Base-by-base conservation (phyloP, 2,113 vertebrate species). In the Neodon shergylaensis region DNA sequence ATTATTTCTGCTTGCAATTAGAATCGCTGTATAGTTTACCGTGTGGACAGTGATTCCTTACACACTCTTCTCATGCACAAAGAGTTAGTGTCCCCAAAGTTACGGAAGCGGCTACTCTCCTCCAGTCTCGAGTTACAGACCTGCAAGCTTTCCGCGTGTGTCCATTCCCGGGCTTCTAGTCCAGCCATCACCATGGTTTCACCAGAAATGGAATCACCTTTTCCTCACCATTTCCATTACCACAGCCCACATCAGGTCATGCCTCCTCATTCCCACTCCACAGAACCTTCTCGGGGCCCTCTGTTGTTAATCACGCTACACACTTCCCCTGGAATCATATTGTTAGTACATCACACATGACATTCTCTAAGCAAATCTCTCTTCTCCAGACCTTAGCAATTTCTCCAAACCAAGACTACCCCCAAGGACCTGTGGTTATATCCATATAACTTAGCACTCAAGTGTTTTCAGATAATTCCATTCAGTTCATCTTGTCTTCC, bases 401-500 rank as follows among this genome's bases (percentile, higher is more conserved):
- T 47, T 92, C 70, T 86, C 33, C 74, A 82, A 83, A 92, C 24
- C 47, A 58, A n/a, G 12, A 88, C 63, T 90, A 90, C 5, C 36
- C 3, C 31, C 5, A 39, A 90, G 19, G 54, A 65, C 52, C 68
- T 92, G 31, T 1, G 72, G 52, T 78, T 47, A 47, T 26, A 47
- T 3, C n/a, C 21, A 33, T 68, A 44, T 2, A 91, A 3, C 9
- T 94, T 86, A 87, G 83, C 68, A 54, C 3, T 63, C 66, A 76
- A 68, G 36, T 61, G 52, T 92, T 94, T 42, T 72, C 52, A 83
- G 14, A 86, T 36, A 44, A 8, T 90, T 82, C 21, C 6, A 39
- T 92, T 61, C 31, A 66, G n/a, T 72, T 61, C 16, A 77, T 92
- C 94, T 94, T 90, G 36, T 72, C 83, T 94, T 86, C 58, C 85